Evolutionary conservation across 2,113 vertebrate species (phyloP).

Genomic region (Tragulus kanchil): DNA sequence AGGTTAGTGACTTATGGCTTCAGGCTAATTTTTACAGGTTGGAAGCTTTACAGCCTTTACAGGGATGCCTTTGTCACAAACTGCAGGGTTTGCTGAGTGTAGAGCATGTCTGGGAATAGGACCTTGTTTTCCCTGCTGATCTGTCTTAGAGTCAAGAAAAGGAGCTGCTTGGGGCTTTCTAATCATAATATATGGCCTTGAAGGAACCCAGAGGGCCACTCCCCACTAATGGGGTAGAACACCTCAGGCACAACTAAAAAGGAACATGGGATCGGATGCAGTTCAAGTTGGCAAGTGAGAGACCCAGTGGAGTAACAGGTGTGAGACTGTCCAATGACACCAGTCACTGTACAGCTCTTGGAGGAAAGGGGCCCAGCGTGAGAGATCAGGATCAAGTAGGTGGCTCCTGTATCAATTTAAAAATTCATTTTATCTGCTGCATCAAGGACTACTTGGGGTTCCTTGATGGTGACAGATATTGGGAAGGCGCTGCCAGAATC

Average conservation of each 20-base stretch:
- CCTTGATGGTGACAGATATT: background rate
- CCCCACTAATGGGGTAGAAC: background rate
- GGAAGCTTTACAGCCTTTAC: background rate
- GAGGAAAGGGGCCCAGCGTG: background rate
- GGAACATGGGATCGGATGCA: background rate
- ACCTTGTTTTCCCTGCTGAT: background rate
- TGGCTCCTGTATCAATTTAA: background rate
- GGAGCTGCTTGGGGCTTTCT: background rate
- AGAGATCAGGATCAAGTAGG: background rate
- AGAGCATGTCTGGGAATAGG: background rate
- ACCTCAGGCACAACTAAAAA: background rate
- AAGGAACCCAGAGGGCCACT: background rate
- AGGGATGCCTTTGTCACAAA: background rate
- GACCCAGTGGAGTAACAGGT: background rate
- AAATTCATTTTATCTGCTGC: background rate
- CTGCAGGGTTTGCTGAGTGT: background rate
- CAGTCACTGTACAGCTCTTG: background rate
- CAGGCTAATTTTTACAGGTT: background rate
- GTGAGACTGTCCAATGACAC: background rate
- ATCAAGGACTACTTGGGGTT: background rate
- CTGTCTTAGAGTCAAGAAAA: background rate
- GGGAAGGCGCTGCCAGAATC: accelerated
- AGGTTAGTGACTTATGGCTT: background rate
- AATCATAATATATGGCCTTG: background rate
- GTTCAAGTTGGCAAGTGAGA: background rate